Evolutionary conservation across 2,113 vertebrate species (phyloP).

Genomic region (Pteronura brasiliensis): DNA sequence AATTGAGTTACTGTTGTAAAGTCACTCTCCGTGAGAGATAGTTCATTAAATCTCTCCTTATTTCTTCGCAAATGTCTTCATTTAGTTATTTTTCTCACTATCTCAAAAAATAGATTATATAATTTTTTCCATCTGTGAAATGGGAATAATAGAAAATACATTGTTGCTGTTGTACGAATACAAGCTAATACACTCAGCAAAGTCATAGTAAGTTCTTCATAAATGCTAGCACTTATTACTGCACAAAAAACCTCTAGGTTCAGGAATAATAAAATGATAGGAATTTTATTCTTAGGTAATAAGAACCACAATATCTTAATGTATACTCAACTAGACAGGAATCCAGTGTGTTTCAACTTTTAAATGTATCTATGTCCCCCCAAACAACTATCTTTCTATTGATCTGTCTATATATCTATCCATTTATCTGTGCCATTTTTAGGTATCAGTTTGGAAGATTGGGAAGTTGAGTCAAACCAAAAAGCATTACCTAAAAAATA

Average conservation of each 20-base stretch:
- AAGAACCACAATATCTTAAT: not conserved
- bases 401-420: not conserved
- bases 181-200: not conserved
- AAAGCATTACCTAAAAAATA: not conserved
- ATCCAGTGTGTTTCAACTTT: not conserved
- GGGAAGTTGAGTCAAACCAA: not conserved
- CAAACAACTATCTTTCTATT: not conserved
- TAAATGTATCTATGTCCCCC: not conserved
- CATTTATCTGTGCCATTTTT: not conserved
- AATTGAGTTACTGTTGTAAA: constrained; percentile 1
- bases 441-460: not conserved
- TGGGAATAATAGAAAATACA: not conserved
- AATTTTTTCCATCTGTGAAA: constrained; percentile 19
- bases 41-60: constrained; percentile 3
- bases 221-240: not conserved
- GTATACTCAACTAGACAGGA: not conserved
- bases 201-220: not conserved
- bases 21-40: not conserved
- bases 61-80: not conserved
- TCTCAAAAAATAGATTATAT: not conserved
- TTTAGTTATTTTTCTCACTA: not conserved
- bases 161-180: not conserved
- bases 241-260: not conserved
- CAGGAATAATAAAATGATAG: not conserved
- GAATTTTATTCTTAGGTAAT: not conserved